Evolutionary conservation across 2,113 vertebrate species (phyloP), one percentile per base, ranked within the genome.

Genomic region (Donacobius atricapilla): DNA sequence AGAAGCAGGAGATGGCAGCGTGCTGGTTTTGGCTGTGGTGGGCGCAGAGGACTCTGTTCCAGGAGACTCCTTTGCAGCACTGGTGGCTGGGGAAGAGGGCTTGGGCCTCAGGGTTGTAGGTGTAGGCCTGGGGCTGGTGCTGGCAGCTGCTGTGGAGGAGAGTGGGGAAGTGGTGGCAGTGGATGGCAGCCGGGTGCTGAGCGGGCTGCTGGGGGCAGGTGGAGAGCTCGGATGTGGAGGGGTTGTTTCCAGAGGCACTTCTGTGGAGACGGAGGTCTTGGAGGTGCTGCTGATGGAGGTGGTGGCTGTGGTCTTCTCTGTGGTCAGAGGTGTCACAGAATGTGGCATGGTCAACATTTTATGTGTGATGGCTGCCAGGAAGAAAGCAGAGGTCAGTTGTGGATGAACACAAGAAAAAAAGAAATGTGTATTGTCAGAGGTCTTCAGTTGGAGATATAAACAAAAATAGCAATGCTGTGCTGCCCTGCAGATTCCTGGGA

Each of bases 301-400:
- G 16, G 10, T 0, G 1, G 84, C 3, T 0, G 54, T 25, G 15
- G 40, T 70, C 45, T 30, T 83, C 0, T 42, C 4, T 0, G 66
- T 72, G 16, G 39, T 83, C 21, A 21, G 1, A 11, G n/a, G n/a
- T n/a, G n/a, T n/a, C n/a, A n/a, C n/a, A n/a, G n/a, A n/a, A n/a
- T n/a, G n/a, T n/a, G n/a, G n/a, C n/a, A n/a, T n/a, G n/a, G n/a
- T n/a, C n/a, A n/a, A n/a, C n/a, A n/a, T n/a, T n/a, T n/a, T n/a
- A n/a, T n/a, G n/a, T n/a, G n/a, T n/a, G n/a, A n/a, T n/a, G n/a
- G n/a, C n/a, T n/a, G n/a, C n/a, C n/a, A n/a, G n/a, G n/a, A n/a
- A n/a, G n/a, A n/a, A n/a, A n/a, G n/a, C n/a, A n/a, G n/a, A n/a
- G n/a, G n/a, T n/a, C n/a, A n/a, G n/a, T n/a, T n/a, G n/a, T n/a